These are phyloP conservation scores for Onthophagus sagittarius DNA, from an alignment of 2,888 invertebrate genomes.

Conservation along the genomic window DNA sequence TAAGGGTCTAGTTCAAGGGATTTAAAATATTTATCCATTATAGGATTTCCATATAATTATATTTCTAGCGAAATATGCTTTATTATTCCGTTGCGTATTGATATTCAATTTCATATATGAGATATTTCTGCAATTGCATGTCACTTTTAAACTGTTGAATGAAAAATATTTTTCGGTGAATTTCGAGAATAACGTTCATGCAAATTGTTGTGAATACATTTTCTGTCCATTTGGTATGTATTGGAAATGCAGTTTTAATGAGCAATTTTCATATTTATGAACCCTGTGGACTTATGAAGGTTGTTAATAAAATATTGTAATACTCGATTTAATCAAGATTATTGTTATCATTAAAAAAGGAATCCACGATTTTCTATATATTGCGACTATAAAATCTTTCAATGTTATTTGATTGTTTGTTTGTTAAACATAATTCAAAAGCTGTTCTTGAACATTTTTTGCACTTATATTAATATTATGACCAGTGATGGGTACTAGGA, in stretches of 20 bases:
- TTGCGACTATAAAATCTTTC: too few species aligned
- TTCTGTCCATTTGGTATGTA: neutral
- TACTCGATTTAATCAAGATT: too few species aligned
- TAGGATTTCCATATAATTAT: neutral
- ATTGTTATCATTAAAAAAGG: too few species aligned
- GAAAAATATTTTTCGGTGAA: neutral
- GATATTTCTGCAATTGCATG: neutral
- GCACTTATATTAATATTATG: too few species aligned
- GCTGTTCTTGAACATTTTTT: too few species aligned
- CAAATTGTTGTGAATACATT: neutral
- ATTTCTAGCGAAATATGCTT: neutral
- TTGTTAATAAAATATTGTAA: neutral
- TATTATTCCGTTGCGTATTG: neutral
- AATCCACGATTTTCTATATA: too few species aligned
- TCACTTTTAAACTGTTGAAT: neutral
- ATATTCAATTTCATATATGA: neutral
- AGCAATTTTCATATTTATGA: neutral
- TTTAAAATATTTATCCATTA: neutral
- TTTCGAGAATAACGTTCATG: neutral
- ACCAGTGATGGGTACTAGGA: too few species aligned
- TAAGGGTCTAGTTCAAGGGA: neutral
- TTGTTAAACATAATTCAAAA: too few species aligned
- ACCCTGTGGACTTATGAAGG: neutral
- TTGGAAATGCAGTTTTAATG: neutral
- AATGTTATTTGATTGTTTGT: too few species aligned